These are phyloP conservation scores for Calcarius ornatus DNA, from an alignment of 2,113 vertebrate species.

Conservation along the genomic window DNA sequence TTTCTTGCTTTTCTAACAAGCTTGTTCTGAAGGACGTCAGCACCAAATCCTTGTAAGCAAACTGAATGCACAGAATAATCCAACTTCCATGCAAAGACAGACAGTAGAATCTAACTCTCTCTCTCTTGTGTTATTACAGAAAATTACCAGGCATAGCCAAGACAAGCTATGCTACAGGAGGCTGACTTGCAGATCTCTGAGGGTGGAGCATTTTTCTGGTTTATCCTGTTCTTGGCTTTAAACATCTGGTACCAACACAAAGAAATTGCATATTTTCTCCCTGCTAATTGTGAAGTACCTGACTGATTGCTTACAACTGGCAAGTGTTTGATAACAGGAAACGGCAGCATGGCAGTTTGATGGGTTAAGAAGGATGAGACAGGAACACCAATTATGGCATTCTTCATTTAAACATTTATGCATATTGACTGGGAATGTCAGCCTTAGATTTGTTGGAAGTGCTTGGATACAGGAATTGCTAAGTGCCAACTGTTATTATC, in stretches of 20 bases:
- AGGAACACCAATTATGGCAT: background rate
- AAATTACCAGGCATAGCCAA: background rate
- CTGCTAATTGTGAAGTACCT: slow-evolving; percentile 16
- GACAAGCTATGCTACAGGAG: background rate
- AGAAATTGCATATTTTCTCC: background rate
- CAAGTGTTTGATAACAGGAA: slow-evolving; percentile 42
- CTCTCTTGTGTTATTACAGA: background rate
- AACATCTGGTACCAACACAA: background rate
- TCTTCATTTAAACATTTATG: background rate
- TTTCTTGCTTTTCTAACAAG: background rate
- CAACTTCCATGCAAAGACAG: background rate
- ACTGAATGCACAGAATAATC: background rate
- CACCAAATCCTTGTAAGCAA: background rate
- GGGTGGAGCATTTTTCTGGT: background rate
- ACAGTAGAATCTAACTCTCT: background rate
- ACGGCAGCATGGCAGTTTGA: background rate
- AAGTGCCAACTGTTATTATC: background rate
- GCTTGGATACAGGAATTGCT: background rate
- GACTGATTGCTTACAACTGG: slow-evolving; percentile 28
- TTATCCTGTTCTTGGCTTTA: background rate
- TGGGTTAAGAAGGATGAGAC: background rate
- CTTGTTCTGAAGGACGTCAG: background rate
- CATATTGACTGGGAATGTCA: background rate
- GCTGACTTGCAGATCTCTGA: background rate
- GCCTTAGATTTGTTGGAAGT: background rate